Evolutionary conservation across 2,113 vertebrate genomes (phyloP).

Genomic region (Callipepla californica): DNA sequence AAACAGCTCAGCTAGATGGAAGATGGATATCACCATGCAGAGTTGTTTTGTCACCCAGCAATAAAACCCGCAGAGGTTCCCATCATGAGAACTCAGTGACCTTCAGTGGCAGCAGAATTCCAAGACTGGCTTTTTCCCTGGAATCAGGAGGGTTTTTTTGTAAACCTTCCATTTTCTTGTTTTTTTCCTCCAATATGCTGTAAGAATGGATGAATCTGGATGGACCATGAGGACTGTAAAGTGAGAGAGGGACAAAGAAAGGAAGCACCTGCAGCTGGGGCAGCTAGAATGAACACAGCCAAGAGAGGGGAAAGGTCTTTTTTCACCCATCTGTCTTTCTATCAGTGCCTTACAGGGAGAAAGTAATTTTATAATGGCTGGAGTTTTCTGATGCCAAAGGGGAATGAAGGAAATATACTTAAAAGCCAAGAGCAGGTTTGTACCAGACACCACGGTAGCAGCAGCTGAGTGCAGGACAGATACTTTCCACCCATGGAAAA

Average conservation of each 20-base stretch:
- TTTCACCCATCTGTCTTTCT: neutral
- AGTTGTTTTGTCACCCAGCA: neutral
- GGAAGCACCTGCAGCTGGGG: neutral
- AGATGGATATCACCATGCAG: neutral
- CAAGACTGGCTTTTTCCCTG: neutral
- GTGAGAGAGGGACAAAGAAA: neutral
- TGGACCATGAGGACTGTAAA: neutral
- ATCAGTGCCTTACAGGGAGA: neutral
- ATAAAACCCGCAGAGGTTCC: neutral
- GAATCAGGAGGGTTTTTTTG: neutral
- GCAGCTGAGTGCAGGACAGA: neutral
- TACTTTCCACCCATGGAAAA: neutral
- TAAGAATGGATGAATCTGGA: neutral
- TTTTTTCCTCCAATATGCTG: neutral
- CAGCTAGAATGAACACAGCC: neutral
- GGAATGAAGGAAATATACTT: slow-evolving; percentile 11
- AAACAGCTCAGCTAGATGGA: neutral
- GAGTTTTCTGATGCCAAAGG: neutral
- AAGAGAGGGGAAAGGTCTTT: slow-evolving; percentile 9
- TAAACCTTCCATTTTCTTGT: neutral
- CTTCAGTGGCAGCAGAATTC: neutral
- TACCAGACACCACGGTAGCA: neutral
- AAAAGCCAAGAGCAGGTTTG: neutral
- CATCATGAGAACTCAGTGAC: neutral
- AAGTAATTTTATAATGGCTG: neutral